These are phyloP conservation scores for Micropterix aruncella DNA, from an alignment of 2,888 invertebrate species.

Conservation along the genomic window DNA sequence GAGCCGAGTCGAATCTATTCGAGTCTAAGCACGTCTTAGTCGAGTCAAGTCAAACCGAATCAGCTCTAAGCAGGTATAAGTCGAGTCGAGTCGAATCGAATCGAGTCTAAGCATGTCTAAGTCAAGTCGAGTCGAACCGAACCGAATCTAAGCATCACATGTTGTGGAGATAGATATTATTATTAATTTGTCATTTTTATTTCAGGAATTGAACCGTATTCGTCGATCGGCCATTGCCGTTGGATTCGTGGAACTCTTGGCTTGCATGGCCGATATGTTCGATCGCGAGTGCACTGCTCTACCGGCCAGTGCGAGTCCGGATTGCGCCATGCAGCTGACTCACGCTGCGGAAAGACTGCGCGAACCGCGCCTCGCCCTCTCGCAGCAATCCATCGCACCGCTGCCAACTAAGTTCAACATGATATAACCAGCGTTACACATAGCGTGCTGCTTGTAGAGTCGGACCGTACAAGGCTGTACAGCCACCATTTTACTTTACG, in stretches of 20 bases:
- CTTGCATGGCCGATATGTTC: slow-evolving; percentile 71
- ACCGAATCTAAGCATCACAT: too few species aligned
- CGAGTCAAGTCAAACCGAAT: too few species aligned
- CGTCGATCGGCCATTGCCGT: slow-evolving; percentile 81
- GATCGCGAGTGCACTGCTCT: slow-evolving; percentile 79
- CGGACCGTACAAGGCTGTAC: too few species aligned
- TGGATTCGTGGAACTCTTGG: slow-evolving; percentile 80
- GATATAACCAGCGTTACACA: not conserved
- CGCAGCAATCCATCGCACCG: not conserved
- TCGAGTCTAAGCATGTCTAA: too few species aligned
- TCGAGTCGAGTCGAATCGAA: too few species aligned
- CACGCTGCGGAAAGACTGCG: slow-evolving; percentile 75
- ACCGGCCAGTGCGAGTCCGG: slow-evolving; percentile 65
- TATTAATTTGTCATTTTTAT: not conserved
- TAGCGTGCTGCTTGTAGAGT: too few species aligned
- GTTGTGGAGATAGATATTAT: too few species aligned
- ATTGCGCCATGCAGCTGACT: slow-evolving; percentile 78
- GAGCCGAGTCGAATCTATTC: too few species aligned
- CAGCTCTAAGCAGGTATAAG: too few species aligned
- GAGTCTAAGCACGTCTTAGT: too few species aligned
- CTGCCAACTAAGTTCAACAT: not conserved
- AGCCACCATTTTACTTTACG: too few species aligned
- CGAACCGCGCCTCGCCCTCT: slow-evolving; percentile 31
- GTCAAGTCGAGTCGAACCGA: too few species aligned
- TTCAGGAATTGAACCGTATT: slow-evolving; percentile 79